Evolutionary conservation across 2,888 invertebrate genomes (phyloP).

Genomic region (Eurois occulta): DNA sequence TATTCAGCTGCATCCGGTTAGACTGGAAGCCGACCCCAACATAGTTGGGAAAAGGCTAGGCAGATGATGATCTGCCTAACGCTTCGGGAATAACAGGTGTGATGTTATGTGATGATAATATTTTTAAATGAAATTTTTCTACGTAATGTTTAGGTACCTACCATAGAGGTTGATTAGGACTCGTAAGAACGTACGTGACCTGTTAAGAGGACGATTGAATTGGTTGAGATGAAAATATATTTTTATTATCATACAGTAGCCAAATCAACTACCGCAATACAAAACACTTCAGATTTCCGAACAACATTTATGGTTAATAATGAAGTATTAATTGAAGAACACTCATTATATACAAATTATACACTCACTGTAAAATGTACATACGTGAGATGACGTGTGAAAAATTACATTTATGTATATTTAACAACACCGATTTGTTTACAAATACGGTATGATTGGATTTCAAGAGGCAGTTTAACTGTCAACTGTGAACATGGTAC

Average conservation of each 20-base stretch:
- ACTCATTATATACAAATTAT: conserved; percentile 56
- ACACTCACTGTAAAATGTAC: conserved; percentile 5
- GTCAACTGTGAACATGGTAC: conserved; percentile 15
- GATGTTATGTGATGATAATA: too few relatives aligned
- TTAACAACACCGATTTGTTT: conserved; percentile 42
- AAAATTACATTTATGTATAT: conserved; percentile 55
- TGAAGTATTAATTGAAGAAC: conserved; percentile 55
- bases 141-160: too few relatives aligned
- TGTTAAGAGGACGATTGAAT: not conserved
- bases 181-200: not conserved
- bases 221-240: not conserved
- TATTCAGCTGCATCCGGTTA: too few relatives aligned
- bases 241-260: not conserved
- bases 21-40: too few relatives aligned
- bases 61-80: too few relatives aligned
- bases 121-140: too few relatives aligned
- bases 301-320: conserved; percentile 53
- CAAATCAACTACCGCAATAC: conserved; percentile 30
- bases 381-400: conserved; percentile 55
- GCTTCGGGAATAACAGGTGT: too few relatives aligned
- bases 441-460: conserved; percentile 59
- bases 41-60: too few relatives aligned
- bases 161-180: not conserved
- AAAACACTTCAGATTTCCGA: conserved; percentile 36
- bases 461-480: conserved; percentile 22